Base-by-base conservation (phyloP, 2,113 vertebrate species). In the Cyanoderma ruficeps region DNA sequence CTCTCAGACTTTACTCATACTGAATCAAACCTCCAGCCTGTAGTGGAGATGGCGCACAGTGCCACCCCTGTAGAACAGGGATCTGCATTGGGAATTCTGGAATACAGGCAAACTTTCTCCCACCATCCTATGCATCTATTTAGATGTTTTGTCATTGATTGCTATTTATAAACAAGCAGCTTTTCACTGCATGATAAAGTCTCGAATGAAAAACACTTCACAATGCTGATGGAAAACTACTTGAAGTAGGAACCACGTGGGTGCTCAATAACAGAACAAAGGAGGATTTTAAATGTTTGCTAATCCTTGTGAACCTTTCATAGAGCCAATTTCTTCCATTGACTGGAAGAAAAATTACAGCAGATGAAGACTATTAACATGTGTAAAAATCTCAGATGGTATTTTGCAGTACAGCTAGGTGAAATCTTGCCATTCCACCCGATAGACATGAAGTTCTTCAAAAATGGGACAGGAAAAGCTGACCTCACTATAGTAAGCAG, bases 401-500 rank as follows among this genome's bases (percentile, higher is more conserved):
- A 60, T 70, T 95, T 72, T 86, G 56, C 31, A 76, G 68, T 60
- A 23, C 20, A 75, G 46, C 37, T 79, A 81, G 69, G 61, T 69
- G 39, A 88, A 86, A 70, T 69, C 46, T 57, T 81, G 24, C 68
- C 57, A 31, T 92, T 94, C 74, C 77, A 30, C 35, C 42, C 0
- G 0, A 47, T 57, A 95, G 59, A 78, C 37, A 64, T 30, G 49
- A 94, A 90, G 37, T 72, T 92, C 78, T 87, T 92, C 15, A 94
- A 61, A 95, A 95, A 64, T 1, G 5, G 50, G 69, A 93, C 83
- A 93, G 88, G 83, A 94, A 96, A 96, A 87, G 61, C 53, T 97
- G 90, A 96, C 61, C 74, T 96, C 71, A 92, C 67, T 72, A 8
- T 47, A 96, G 93, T 83, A 96, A 89, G 90, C 92, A 96, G 95